Base-by-base conservation (phyloP, 2,888 invertebrate genomes). In the Heliconius sara region DNA sequence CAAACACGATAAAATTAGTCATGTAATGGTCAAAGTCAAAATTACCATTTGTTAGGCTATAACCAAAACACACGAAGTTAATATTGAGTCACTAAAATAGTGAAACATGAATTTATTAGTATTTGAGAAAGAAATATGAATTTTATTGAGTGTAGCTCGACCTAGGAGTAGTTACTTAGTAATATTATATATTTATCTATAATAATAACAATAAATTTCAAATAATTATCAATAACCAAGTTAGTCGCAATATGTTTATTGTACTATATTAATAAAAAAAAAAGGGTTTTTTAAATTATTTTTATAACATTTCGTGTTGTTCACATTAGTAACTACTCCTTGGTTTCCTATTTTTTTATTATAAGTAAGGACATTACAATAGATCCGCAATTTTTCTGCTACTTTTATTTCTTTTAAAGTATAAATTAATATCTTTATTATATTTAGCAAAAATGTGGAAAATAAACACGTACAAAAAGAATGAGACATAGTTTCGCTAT, bases 141-240 rank as follows among this genome's bases (percentile, higher is more conserved):
- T 34, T 10, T 34, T 34, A 60, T 13, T 60, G 73, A 34, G 2
- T 72, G n/a, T 30, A 34, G 57, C 34, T 73, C 57, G 34, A 73
- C 73, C 73, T 34, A 73, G 73, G 73, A 73, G 57, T 73, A 73
- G 34, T 73, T 73, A 72, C 30, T 72, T 30, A 16, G 1, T 22
- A 10, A 60, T 30, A 57, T 25, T 43, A 25, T 16, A 43, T 27
- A 27, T 43, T 43, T 68, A 68, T 68, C 43, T 7, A 34, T 10
- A 68, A 22, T 68, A 43, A n/a, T 68, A 43, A n/a, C 6, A 57
- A 22, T 22, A 57, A 57, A 57, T 57, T 22, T 57, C 9, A 57
- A 57, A 47, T 16, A 47, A 16, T 19, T 47, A 47, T 2, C 19
- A 5, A 47, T 19, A 16, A 19, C 47, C 16, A 47, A 47, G 47